Evolutionary conservation across 2,888 invertebrate genomes (phyloP).

Genomic region (Troides oblongomaculatus): DNA sequence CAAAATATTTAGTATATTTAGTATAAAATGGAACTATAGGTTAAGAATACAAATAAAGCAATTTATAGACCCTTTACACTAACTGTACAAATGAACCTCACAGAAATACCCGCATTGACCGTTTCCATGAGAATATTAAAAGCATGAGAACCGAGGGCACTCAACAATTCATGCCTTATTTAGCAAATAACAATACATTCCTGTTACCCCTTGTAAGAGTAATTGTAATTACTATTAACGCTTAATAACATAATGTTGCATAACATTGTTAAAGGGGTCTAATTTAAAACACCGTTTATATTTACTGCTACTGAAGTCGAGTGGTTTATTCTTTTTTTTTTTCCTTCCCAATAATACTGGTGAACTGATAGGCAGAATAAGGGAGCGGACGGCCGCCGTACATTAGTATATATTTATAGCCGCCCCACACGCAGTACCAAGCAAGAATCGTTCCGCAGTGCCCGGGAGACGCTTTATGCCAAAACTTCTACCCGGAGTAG

Average conservation of each 20-base stretch:
- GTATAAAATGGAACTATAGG: not conserved
- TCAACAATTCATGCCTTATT: slow-evolving; percentile 52
- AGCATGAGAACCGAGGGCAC: slow-evolving; percentile 61
- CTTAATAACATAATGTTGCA: slow-evolving; percentile 6
- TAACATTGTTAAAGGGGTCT: slow-evolving; percentile 14
- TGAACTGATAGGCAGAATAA: slow-evolving; percentile 51
- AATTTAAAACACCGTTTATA: not conserved
- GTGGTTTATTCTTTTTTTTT: slow-evolving; percentile 32
- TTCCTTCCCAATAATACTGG: slow-evolving; percentile 41
- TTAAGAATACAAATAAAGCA: slow-evolving; percentile 10
- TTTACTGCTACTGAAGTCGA: slow-evolving; percentile 8
- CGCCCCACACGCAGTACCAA: slow-evolving; percentile 68
- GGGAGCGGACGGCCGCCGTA: slow-evolving; percentile 56
- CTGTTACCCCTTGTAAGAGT: slow-evolving; percentile 32
- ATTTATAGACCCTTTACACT: slow-evolving; percentile 33
- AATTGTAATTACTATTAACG: slow-evolving; percentile 19
- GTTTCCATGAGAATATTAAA: slow-evolving; percentile 67
- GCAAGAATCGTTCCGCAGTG: slow-evolving; percentile 49
- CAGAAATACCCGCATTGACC: slow-evolving; percentile 57
- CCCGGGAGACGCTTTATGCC: slow-evolving; percentile 63
- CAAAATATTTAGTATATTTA: not conserved
- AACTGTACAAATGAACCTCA: slow-evolving; percentile 55
- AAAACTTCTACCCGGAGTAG: slow-evolving; percentile 61
- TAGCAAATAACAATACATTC: slow-evolving; percentile 45
- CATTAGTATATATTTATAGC: slow-evolving; percentile 69